phyloP scores from a whole-genome alignment of 2,888 invertebrate genomes.

The Smittia aterrima region DNA sequence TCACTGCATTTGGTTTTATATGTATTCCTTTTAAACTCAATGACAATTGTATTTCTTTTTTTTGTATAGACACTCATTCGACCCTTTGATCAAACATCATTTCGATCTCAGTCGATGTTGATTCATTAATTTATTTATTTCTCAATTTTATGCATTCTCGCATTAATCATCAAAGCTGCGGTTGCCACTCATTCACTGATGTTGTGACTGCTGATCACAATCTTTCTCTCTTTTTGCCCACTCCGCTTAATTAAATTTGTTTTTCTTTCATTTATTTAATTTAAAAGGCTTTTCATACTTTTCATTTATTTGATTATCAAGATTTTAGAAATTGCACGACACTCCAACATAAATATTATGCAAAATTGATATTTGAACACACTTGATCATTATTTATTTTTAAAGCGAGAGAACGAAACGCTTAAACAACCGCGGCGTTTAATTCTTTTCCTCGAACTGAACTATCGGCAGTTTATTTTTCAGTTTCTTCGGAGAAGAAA shows the following conservation, averaged over 20 bases:
- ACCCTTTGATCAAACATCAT: neutral
- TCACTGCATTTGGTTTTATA: conserved; percentile 23
- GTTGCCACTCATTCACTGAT: neutral
- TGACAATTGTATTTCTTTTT: neutral
- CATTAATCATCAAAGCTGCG: neutral
- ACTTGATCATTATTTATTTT: conserved; percentile 6
- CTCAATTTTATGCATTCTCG: neutral
- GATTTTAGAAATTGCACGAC: conserved; percentile 7
- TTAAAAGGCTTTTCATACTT: conserved; percentile 1
- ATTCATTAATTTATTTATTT: neutral
- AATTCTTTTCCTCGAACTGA: conserved; percentile 25
- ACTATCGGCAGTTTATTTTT: conserved; percentile 1
- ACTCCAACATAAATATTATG: conserved; percentile 17
- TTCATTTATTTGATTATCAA: conserved; percentile 19
- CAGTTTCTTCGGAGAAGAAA: conserved; percentile 7
- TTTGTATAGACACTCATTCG: neutral
- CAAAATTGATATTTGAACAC: neutral
- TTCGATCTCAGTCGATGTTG: neutral
- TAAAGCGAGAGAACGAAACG: neutral
- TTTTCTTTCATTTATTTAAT: neutral
- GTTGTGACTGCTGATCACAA: neutral
- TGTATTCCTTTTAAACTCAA: neutral
- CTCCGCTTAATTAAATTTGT: neutral
- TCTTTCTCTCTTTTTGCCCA: conserved; percentile 14
- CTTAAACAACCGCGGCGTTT: conserved; percentile 22